These are phyloP conservation scores for Hirtodrosophila cameraria DNA, from an alignment of 2,888 invertebrate genomes.

Conservation along the genomic window DNA sequence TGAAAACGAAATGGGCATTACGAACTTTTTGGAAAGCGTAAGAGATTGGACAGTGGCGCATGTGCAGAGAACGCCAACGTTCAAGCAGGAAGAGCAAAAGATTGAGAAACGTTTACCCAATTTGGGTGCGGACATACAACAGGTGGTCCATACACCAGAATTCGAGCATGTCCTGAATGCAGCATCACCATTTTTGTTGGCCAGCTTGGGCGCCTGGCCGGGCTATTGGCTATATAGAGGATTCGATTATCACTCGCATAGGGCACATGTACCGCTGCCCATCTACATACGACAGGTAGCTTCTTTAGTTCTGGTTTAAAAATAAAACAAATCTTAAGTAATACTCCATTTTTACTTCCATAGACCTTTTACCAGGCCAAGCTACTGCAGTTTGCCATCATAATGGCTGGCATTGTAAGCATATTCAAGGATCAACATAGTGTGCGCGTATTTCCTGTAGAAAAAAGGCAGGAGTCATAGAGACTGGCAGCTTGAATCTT, in stretches of 20 bases:
- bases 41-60: constrained; percentile 33
- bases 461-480: constrained; percentile 2
- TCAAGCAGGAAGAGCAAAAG: constrained; percentile 1
- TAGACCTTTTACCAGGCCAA: constrained; percentile 77
- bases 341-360: background rate
- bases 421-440: constrained; percentile 41
- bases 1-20: constrained; percentile 53
- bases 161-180: constrained; percentile 51
- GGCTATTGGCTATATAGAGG: constrained; percentile 71
- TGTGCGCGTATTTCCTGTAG: constrained; percentile 4
- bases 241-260: constrained; percentile 63
- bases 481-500: too few relatives aligned
- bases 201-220: constrained; percentile 71
- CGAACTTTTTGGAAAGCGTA: constrained; percentile 8
- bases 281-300: constrained; percentile 68
- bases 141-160: constrained; percentile 51
- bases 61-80: background rate
- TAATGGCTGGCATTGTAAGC: constrained; percentile 58
- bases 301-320: background rate
- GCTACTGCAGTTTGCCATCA: constrained; percentile 61
- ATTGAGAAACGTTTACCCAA: constrained; percentile 25
- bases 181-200: constrained; percentile 59
- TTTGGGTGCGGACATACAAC: constrained; percentile 65
- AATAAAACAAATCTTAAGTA: background rate
- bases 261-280: constrained; percentile 57